Base-by-base conservation (phyloP, 2,888 invertebrate species). In the Ectemnius continuus region DNA sequence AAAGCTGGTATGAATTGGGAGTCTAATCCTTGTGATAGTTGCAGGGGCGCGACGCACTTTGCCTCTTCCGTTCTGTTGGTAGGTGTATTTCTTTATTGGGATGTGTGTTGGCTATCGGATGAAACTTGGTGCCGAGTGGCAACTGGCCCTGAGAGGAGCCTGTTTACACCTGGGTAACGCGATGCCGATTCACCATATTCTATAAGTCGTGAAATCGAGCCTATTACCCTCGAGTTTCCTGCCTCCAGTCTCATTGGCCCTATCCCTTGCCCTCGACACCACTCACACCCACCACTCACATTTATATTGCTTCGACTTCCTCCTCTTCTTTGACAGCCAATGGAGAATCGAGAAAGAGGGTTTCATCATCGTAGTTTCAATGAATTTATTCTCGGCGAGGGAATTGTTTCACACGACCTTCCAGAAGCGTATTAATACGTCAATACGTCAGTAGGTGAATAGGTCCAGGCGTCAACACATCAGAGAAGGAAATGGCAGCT, bases 401-500 rank as follows among this genome's bases (percentile, higher is more conserved):
- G 47, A 18, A 62, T 16, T 64, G 67, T 71, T 83, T 76, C 62
- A 60, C 46, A 60, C 45, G 64, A 63, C 60, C 66, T 16, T 60
- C 63, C 70, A 74, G 61, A 78, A 71, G 3, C 23, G 23, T 23
- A 23, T 23, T 23, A 23, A 23, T 23, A 23, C 23, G 23, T 23
- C 23, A 23, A 20, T 20, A 20, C 20, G 20, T 20, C 20, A 20
- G 2, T 20, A 20, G 1, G 20, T 20, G 1, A 20, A 36, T 8
- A 78, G n/a, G n/a, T n/a, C n/a, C n/a, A n/a, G n/a, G n/a, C 72
- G 79, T 79, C 82, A 75, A 77, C 75, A 81, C 75, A 6, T 52
- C 52, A 52, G 16, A 4, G 14, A 14, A 52, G 8, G 11, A 52
- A 52, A 86, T 86, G 85, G 86, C 81, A 20, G 3, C 48, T 48